Evolutionary conservation across 2,113 vertebrate species (phyloP).

Genomic region (Dipodomys spectabilis): DNA sequence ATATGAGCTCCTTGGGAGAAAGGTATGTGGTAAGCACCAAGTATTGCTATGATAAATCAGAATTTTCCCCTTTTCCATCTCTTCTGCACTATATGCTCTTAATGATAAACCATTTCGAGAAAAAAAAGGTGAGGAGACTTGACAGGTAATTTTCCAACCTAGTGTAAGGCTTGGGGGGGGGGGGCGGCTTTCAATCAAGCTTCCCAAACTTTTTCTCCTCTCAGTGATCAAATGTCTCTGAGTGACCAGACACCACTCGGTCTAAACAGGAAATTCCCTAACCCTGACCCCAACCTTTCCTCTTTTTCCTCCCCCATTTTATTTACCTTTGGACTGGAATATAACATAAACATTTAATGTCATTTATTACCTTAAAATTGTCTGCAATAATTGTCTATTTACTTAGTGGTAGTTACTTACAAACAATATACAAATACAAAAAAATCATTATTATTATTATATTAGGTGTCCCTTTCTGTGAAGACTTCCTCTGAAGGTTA

Average conservation of each 20-base stretch:
- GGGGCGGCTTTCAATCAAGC: neutral
- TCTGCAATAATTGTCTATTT: conserved; percentile 54
- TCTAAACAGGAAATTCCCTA: conserved; percentile 75
- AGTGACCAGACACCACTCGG: conserved; percentile 63
- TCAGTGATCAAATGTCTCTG: neutral
- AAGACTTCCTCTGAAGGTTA: neutral
- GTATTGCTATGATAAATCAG: conserved; percentile 35
- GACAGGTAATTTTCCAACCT: conserved; percentile 10
- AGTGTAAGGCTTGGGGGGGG: neutral
- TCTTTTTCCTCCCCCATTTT: neutral
- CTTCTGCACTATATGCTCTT: conserved; percentile 28
- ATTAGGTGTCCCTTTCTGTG: no score
- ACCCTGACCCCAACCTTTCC: conserved; percentile 35
- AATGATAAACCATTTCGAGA: conserved; percentile 58
- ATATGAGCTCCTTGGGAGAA: conserved; percentile 58
- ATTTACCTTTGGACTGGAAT: conserved; percentile 61
- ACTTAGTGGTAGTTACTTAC: conserved; percentile 56
- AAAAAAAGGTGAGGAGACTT: neutral
- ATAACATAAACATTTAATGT: conserved; percentile 75
- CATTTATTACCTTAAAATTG: conserved; percentile 75
- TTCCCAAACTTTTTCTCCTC: conserved; percentile 23
- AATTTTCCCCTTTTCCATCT: conserved; percentile 55
- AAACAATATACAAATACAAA: conserved; percentile 60
- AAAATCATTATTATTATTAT: no score
- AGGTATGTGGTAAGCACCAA: conserved; percentile 37